These are phyloP conservation scores for Lepidothrix coronata DNA, from an alignment of 2,113 vertebrate species.

Conservation along the genomic window DNA sequence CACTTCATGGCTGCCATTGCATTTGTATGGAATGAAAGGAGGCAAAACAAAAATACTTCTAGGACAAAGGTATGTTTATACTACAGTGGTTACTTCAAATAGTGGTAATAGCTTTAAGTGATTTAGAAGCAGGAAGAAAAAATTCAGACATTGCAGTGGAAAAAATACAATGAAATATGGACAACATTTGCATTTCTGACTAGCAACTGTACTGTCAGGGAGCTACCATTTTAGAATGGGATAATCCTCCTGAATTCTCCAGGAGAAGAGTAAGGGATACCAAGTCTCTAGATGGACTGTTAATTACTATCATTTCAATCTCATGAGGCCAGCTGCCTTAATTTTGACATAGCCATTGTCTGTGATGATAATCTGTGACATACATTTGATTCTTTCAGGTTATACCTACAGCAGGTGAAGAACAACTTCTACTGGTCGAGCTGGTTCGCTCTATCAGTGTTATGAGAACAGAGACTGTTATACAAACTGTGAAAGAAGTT, in stretches of 20 bases:
- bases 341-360: not conserved
- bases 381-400: slow-evolving; percentile 75
- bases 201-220: not conserved
- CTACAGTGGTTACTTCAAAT: not conserved
- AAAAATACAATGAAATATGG: not conserved
- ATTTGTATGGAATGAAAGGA: slow-evolving; percentile 98
- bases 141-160: not conserved
- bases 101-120: not conserved
- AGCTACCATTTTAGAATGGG: not conserved
- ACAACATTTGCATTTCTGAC: not conserved
- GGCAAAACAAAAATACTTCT: slow-evolving; percentile 80
- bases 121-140: not conserved
- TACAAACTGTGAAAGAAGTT: slow-evolving; percentile 97
- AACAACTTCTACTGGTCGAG: slow-evolving; percentile 94
- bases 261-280: not conserved
- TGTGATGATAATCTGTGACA: not conserved
- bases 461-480: slow-evolving; percentile 97
- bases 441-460: slow-evolving; percentile 95
- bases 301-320: not conserved
- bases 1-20: slow-evolving; percentile 99
- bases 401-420: slow-evolving; percentile 91
- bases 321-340: not conserved
- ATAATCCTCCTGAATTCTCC: not conserved
- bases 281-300: not conserved
- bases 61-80: slow-evolving; percentile 84